Evolutionary conservation across 2,888 invertebrate species (phyloP).

Genomic region (Caenorhabditis sp.): DNA sequence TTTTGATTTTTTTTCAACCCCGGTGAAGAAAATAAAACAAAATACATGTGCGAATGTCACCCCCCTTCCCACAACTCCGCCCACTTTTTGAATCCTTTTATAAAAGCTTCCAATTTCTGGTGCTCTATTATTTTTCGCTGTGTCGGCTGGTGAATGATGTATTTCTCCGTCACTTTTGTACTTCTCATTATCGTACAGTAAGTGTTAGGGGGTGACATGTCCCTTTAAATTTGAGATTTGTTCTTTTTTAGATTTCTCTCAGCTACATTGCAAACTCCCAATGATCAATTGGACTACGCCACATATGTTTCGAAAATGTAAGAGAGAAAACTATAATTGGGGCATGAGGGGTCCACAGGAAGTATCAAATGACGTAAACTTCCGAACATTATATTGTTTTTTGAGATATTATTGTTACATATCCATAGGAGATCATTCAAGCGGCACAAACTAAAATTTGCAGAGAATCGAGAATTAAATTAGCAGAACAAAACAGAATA

Average conservation of each 20-base stretch:
- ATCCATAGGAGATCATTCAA: too few relatives aligned
- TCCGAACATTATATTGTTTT: background rate
- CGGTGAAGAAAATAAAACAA: background rate
- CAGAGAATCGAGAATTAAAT: background rate
- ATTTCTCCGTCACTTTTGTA: conserved; percentile 20
- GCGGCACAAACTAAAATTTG: too few relatives aligned
- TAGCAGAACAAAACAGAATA: too few relatives aligned
- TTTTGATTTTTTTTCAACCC: background rate
- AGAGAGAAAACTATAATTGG: background rate
- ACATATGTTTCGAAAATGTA: conserved; percentile 29
- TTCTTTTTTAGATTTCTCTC: conserved; percentile 26
- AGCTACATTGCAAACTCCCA: conserved; percentile 19
- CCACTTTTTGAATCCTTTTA: conserved; percentile 3
- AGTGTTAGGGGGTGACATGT: too few relatives aligned
- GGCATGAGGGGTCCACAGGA: background rate
- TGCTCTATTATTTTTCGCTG: conserved; percentile 9
- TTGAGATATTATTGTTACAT: too few relatives aligned
- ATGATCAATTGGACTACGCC: conserved; percentile 29
- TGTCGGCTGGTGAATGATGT: conserved; percentile 13
- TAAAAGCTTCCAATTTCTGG: conserved; percentile 3
- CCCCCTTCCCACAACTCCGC: background rate
- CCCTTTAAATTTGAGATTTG: conserved; percentile 5
- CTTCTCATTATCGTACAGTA: conserved; percentile 33
- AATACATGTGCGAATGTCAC: background rate
- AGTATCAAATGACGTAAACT: background rate